Evolutionary conservation across 2,888 invertebrate genomes (phyloP), one percentile per base, ranked within the genome.

Genomic region (Cryptus armator): DNA sequence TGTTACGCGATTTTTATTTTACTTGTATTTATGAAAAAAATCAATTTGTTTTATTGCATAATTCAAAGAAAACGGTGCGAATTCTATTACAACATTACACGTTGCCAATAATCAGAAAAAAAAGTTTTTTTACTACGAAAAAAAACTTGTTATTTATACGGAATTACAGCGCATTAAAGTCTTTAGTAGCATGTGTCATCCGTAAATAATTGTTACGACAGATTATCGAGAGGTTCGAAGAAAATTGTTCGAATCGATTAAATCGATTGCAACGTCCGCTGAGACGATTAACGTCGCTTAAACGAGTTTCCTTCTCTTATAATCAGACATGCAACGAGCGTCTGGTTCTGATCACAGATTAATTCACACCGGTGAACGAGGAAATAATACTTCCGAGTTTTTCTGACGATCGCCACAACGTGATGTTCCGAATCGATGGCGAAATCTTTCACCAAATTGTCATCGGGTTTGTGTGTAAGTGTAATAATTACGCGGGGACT

Each of bases 381-480:
- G 46, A 67, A 72, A 19, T 29, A 24, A 76, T 62, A 72, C 48
- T 37, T 32, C 43, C 32, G 19, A 67, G 46, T 14, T 51, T 76
- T 32, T 12, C 46, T 51, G 66, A 72, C 51, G 43, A 56, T 72
- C 19, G 14, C 70, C 16, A 16, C 37, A 74, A 53, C 80, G 68
- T 44, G 67, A 85, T 85, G 85, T 12, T 80, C 94, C 94, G 93
- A 79, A 90, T 92, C 89, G 90, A 92, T 85, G 87, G 87, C 51
- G 92, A 90, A 32, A 89, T 93, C 76, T 86, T 90, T n/a, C 92
- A 92, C 43, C 93, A 93, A 84, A 87, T 91, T 48, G 86, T 92
- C 59, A 91, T 93, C 70, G 93, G 92, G 5, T 79, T 92, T 19
- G 86, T 93, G 32, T 93, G 93, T 93, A 89, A 93, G 93, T 93